Percentiles rank a stretch among this genome's conserved stretches.
phyloP scores from a whole-genome alignment of 2,888 invertebrate species.

The Sminthurinus aureus region DNA sequence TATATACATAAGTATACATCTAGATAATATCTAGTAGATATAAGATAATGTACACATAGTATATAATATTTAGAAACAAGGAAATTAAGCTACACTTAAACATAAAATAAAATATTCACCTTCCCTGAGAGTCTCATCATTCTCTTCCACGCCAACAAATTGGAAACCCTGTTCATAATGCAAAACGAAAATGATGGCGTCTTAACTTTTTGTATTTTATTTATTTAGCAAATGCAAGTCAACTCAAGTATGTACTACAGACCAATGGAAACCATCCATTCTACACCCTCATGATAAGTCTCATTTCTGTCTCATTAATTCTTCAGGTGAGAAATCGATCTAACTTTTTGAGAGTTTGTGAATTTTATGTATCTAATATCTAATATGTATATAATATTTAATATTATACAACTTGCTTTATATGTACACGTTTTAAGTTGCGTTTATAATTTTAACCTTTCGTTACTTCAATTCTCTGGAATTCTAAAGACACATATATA shows the following conservation, averaged over 20 bases:
- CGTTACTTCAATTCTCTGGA: background rate
- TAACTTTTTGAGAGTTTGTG: background rate
- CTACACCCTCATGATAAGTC: constrained; percentile 79
- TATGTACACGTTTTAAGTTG: background rate
- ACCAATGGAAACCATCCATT: constrained; percentile 81
- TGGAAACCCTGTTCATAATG: no score
- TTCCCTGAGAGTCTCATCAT: no score
- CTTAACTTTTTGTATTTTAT: no score
- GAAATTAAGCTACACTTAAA: no score
- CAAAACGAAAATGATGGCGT: no score
- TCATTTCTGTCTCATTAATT: constrained; percentile 82
- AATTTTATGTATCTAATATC: background rate
- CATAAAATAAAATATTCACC: no score
- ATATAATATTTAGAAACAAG: no score
- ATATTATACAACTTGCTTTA: background rate
- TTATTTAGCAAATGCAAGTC: constrained; percentile 71
- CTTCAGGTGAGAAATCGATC: constrained; percentile 76
- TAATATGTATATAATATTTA: no score
- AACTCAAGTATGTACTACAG: constrained; percentile 85
- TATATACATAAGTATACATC: no score
- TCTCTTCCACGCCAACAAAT: no score
- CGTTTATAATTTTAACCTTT: background rate
- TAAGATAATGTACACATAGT: no score
- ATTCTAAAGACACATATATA: background rate
- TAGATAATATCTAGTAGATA: no score